phyloP scores from a whole-genome alignment of 2,888 invertebrate species.

The Drosophila quinaria region DNA sequence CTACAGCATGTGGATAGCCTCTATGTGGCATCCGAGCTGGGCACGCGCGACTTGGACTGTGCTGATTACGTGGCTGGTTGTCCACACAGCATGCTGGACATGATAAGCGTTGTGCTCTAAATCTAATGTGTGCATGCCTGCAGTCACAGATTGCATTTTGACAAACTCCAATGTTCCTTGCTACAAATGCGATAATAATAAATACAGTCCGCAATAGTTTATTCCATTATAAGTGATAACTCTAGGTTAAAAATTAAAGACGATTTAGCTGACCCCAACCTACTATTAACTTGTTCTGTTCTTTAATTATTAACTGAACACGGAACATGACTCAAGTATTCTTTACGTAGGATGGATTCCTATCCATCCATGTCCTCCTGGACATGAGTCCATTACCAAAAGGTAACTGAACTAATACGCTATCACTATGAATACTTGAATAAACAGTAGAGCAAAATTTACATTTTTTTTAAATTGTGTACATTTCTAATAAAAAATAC shows the following conservation, averaged over 20 bases:
- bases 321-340: no score
- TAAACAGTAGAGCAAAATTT: no score
- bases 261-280: neutral
- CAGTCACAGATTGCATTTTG: neutral
- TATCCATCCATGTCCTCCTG: no score
- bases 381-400: no score
- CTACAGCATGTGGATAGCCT: constrained; percentile 63
- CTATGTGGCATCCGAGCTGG: constrained; percentile 69
- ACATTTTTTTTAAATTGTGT: no score
- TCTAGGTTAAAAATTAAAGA: neutral
- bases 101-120: constrained; percentile 76
- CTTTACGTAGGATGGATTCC: no score
- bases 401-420: no score
- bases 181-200: neutral
- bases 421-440: no score
- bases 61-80: constrained; percentile 73
- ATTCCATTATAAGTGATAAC: neutral
- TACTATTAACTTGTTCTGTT: neutral
- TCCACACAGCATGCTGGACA: constrained; percentile 77
- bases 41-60: constrained; percentile 62
- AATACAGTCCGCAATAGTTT: neutral
- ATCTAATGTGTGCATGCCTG: constrained; percentile 18
- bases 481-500: no score
- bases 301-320: neutral
- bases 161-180: neutral